Base-by-base conservation (phyloP, 2,113 vertebrate genomes). In the Cisticola juncidis region DNA sequence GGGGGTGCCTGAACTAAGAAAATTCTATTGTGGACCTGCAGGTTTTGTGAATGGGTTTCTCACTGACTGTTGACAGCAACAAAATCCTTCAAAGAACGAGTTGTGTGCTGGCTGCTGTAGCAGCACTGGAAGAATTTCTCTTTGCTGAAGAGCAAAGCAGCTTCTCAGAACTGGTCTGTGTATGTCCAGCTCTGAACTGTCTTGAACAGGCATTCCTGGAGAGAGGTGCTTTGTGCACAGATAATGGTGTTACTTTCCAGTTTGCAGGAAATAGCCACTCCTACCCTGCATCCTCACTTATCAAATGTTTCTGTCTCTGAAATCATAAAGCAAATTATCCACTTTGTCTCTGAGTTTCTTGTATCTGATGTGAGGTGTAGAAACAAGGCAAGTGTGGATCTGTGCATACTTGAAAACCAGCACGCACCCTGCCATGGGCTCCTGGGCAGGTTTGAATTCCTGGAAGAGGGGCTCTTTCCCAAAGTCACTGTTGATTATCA, bases 351-450 rank as follows among this genome's bases (percentile, higher is more conserved):
- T 4, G 26, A 72, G 23, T 51, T 38, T 54, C 21, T 53, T 87
- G 38, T 50, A 29, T 18, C 62, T 86, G 54, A 48, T 12, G 15
- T 11, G 36, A 64, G 35, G 28, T 1, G 0, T 28, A 47, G 53
- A 76, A 86, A 21, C 26, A n/a, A 53, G 58, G 40, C 36, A 61
- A 19, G 33, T 11, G 25, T 21, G 33, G 58, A 82, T 8, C 73
- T 47, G 35, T 56, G 31, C 5, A 1, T 23, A 3, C 12, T 15
- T 66, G 51, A 36, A 74, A 74, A 72, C 24, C n/a, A 65, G 13
- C 14, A 18, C 0, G 0, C 12, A 15, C 26, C 44, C 61, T 70
- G 47, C 60, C 5, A 0, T 8, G 38, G 47, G 18, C 26, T 40
- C n/a, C 76, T 70, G 69, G n/a, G 5, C 15, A 22, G 25, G 40